Base-by-base conservation (phyloP, 2,888 invertebrate species). In the Athripsodes cinereus region DNA sequence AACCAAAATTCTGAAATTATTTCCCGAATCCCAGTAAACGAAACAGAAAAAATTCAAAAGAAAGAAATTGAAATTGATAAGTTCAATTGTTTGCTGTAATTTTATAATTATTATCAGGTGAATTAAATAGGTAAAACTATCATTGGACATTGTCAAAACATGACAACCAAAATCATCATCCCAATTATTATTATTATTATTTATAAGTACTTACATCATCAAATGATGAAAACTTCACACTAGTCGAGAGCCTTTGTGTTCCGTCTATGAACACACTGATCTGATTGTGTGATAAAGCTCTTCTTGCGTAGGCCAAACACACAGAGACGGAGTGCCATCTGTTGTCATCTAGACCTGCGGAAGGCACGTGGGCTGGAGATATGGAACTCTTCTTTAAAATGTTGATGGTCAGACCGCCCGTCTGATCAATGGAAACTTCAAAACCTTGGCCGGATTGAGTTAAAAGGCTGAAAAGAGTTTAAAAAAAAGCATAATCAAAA, bases 321-420 rank as follows among this genome's bases (percentile, higher is more conserved):
- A 83, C 73, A 16, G 78, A 79, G 2, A 84, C 67, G 60, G 78
- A 81, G 66, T 84, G 83, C 84, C 84, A 84, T 56, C 76, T 74
- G 22, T 70, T 70, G 68, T 56, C 60, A 20, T 64, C 61, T 21
- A 75, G 63, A 0, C 70, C 68, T 47, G 70, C 70, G 0, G 73
- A 79, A 34, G 74, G 69, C 2, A 81, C 77, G 1, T 78, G 71
- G 1, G 81, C 75, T 22, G 81, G 76, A 8, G 79, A 70, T 67
- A 78, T 82, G 66, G 84, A 83, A 53, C 82, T 80, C 64, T 79
- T 79, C 21, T 78, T 80, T 26, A 75, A 68, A 1, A 82, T 77
- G 10, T 80, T 81, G 16, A 84, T 75, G 2, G 82, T 78, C 26
- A 84, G 71, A 57, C 74, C 74, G 22, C 80, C 79, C 65, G 77